A percentile compares a stretch with the other conserved stretches of the same genome.
phyloP scores from a whole-genome alignment of 2,888 invertebrate genomes.

The Agrochola lychnidis region DNA sequence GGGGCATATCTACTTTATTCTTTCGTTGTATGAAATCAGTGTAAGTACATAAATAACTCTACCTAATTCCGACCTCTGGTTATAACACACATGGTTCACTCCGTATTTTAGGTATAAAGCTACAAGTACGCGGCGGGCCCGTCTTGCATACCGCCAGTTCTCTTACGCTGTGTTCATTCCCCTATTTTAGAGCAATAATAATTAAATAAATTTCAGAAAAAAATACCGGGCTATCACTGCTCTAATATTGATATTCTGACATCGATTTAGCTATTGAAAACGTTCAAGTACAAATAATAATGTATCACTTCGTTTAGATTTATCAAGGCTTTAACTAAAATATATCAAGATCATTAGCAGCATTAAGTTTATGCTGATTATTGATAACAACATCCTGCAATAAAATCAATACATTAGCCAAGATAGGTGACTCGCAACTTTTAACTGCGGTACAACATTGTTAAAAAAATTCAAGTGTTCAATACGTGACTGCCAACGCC shows the following conservation, averaged over 20 bases:
- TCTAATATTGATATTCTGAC: conserved; percentile 1
- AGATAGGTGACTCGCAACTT: too few relatives aligned
- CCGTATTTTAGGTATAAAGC: too few relatives aligned
- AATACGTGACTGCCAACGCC: neutral
- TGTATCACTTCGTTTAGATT: neutral
- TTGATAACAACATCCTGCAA: neutral
- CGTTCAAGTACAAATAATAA: neutral
- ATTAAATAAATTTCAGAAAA: neutral
- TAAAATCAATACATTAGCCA: conserved; percentile 5
- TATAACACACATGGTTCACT: too few relatives aligned
- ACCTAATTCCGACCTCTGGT: too few relatives aligned
- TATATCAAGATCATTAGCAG: neutral
- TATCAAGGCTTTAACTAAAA: neutral
- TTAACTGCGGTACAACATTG: neutral
- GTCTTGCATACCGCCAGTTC: too few relatives aligned
- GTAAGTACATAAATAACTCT: too few relatives aligned
- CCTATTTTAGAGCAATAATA: neutral
- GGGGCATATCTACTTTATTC: too few relatives aligned
- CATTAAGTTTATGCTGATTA: neutral
- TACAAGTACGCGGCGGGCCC: too few relatives aligned
- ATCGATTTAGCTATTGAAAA: neutral
- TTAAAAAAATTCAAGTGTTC: neutral
- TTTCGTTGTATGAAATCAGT: too few relatives aligned
- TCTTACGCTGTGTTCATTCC: too few relatives aligned
- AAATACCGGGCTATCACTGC: neutral